These are phyloP conservation scores for Colossoma macropomum DNA, from an alignment of 2,113 vertebrate species.

Conservation along the genomic window DNA sequence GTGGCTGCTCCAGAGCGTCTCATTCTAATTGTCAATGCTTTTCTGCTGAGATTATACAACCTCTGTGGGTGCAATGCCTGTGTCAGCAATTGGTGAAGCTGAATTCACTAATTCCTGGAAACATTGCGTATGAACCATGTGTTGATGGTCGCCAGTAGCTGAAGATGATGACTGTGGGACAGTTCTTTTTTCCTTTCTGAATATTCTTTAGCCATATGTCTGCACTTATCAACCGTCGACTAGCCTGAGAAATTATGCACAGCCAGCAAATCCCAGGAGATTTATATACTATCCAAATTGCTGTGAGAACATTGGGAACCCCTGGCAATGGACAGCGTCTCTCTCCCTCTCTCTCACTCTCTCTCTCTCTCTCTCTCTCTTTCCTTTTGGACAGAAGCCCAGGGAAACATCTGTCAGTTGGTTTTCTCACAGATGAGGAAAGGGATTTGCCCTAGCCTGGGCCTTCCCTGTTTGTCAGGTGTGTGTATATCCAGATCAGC, in stretches of 20 bases:
- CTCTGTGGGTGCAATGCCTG: too few relatives aligned
- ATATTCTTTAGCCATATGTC: conserved; percentile 58
- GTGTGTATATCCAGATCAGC: conserved; percentile 23
- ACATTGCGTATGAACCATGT: too few relatives aligned
- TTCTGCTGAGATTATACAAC: too few relatives aligned
- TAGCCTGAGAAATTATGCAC: conserved; percentile 57
- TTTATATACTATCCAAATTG: conserved; percentile 44
- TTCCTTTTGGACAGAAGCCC: conserved; percentile 54
- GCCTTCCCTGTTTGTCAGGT: conserved; percentile 55
- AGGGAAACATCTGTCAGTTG: conserved; percentile 63
- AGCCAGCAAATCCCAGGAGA: conserved; percentile 56
- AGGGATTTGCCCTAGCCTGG: conserved; percentile 56
- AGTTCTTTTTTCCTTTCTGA: too few relatives aligned
- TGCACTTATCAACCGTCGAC: conserved; percentile 26
- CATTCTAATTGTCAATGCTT: too few relatives aligned
- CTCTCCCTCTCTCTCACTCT: conserved; percentile 24
- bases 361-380: conserved; percentile 26
- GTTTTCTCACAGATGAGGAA: conserved; percentile 54
- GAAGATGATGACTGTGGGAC: too few relatives aligned
- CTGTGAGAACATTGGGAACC: conserved; percentile 53
- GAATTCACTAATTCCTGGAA: too few relatives aligned
- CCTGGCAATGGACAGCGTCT: conserved; percentile 14
- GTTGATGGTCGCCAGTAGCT: too few relatives aligned
- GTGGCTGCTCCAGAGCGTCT: too few relatives aligned
- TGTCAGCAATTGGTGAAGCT: too few relatives aligned